Base-by-base conservation (phyloP, 2,888 invertebrate species). In the Eupithecia inturbata region DNA sequence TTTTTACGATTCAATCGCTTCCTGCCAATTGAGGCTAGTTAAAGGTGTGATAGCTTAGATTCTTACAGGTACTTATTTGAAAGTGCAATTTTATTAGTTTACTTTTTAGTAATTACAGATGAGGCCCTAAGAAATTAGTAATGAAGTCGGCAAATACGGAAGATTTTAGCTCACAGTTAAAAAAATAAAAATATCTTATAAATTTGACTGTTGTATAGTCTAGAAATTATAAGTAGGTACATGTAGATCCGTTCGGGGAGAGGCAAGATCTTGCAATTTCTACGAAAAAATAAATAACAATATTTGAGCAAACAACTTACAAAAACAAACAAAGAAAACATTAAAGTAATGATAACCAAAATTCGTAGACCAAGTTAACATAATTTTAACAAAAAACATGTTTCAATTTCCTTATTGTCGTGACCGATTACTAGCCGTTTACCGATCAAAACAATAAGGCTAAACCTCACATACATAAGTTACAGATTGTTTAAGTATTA, bases 321-420 rank as follows among this genome's bases (percentile, higher is more conserved):
- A 12, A 28, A 31, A 10, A 31, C 28, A 28, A 62, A 62, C 62
- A 62, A 62, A 19, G 62, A 31, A 28, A 62, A 19, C 62, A 31
- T 62, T 19, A 62, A 19, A 62, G 7, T 31, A 31, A 62, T 31
- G 62, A 31, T 62, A 14, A 19, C 19, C 39, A 70, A 70, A 70
- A 74, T 66, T 66, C 14, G 67, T 69, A 71, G 33, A 68, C 19
- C 49, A 72, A 72, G 68, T 74, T 64, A 71, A 63, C 49, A 71
- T 64, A 71, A 67, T 69, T 71, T 68, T 69, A 69, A 36, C 62
- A 36, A 31, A 67, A 53, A 63, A 64, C 70, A 41, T 68, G 22
- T 63, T 67, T 66, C n/a, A n/a, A 49, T 33, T 78, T 76, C 78
- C 76, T 78, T 70, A 71, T 72, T 64, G 67, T 68, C 64, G 57